Evolutionary conservation across 2,888 invertebrate genomes (phyloP).

Genomic region (Chaitophorus viminalis): DNA sequence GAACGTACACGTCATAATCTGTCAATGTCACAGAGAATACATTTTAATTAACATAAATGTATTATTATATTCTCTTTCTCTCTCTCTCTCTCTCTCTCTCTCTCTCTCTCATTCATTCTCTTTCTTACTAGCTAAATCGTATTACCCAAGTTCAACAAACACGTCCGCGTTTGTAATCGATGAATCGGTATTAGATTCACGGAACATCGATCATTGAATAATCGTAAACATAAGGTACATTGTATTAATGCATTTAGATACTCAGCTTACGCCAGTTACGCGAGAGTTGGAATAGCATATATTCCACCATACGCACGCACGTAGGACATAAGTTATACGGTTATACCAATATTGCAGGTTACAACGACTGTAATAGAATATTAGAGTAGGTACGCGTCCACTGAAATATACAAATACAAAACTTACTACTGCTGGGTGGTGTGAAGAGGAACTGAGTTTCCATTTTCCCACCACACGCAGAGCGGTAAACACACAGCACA

Average conservation of each 20-base stretch:
- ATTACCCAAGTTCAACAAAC: background rate
- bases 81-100: background rate
- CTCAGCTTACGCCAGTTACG: too few species aligned
- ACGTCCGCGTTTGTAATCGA: background rate
- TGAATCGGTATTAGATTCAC: background rate
- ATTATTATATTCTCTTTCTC: background rate
- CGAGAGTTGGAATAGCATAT: background rate
- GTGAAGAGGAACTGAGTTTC: background rate
- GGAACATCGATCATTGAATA: background rate
- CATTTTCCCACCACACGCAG: background rate
- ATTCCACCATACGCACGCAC: background rate
- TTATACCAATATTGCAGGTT: background rate
- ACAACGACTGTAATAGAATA: conserved; percentile 16
- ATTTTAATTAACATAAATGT: conserved; percentile 8
- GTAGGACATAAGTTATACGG: too few species aligned
- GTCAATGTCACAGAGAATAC: background rate
- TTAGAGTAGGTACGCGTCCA: background rate
- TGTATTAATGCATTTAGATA: too few species aligned
- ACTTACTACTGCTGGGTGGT: background rate
- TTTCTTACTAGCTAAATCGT: background rate
- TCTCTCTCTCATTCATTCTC: background rate
- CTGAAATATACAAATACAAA: background rate
- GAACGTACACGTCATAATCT: background rate
- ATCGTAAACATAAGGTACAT: too few species aligned
- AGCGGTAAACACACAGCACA: background rate